phyloP scores from a whole-genome alignment of 1,140 invertebrate species.

The Coptotermes formosanus region DNA sequence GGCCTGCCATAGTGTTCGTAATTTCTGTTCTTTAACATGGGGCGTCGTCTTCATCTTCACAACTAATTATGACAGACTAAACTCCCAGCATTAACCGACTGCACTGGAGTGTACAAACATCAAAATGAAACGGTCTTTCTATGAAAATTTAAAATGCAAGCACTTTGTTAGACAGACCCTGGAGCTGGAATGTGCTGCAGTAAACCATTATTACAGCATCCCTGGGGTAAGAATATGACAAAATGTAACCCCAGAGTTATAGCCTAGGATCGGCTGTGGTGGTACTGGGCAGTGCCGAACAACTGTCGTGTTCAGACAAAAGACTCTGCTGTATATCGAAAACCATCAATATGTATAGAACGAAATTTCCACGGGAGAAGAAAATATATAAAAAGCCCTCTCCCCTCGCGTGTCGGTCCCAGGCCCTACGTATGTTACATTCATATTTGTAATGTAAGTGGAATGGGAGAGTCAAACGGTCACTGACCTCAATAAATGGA shows the following conservation, averaged over 20 bases:
- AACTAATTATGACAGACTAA: too few species aligned
- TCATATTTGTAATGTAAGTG: slow-evolving; percentile 2
- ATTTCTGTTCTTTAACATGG: too few species aligned
- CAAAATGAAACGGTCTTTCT: too few species aligned
- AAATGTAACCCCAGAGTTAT: not conserved
- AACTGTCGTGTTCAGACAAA: not conserved
- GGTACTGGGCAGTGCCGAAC: not conserved
- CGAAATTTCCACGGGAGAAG: not conserved
- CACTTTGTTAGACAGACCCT: too few species aligned
- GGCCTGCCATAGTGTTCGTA: too few species aligned
- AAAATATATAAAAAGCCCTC: not conserved
- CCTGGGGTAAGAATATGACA: not conserved
- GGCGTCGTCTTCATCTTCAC: too few species aligned
- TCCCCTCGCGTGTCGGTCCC: not conserved
- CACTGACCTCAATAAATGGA: slow-evolving; percentile 15
- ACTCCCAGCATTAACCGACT: too few species aligned
- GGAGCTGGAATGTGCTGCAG: too few species aligned
- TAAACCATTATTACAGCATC: not conserved
- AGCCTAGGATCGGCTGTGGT: not conserved
- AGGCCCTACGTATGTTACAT: not conserved
- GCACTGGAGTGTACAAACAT: too few species aligned
- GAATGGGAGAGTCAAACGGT: not conserved
- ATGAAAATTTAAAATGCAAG: too few species aligned
- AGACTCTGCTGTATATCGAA: not conserved
- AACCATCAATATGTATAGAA: not conserved